Conservation (phyloP, 2,797 vertebrate genomes). For the Sebastes taczanowskii region DNA sequence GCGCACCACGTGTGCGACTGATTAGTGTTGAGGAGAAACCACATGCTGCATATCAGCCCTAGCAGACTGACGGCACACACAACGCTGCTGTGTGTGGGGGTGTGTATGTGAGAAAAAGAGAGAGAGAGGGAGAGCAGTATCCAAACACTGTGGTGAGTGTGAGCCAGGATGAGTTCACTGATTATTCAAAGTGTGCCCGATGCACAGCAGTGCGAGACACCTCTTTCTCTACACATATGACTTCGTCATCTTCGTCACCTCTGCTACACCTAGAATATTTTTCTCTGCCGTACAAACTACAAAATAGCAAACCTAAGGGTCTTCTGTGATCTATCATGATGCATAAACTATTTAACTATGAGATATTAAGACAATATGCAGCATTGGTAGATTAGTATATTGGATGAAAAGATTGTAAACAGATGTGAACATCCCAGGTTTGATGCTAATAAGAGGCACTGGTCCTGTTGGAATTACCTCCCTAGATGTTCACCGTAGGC, state of each 20-base stretch:
- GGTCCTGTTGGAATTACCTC: not conserved
- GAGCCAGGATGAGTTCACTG: conserved; percentile 40
- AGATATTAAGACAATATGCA: not conserved
- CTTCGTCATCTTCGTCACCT: not conserved
- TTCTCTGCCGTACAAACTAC: not conserved
- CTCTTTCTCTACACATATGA: not conserved
- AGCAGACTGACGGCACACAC: conserved; percentile 55
- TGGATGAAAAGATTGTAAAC: not conserved
- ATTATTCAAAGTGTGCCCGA: conserved; percentile 1
- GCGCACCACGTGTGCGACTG: conserved; percentile 38
- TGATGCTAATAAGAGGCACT: not conserved
- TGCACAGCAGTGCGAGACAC: not conserved
- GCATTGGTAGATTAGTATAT: not conserved
- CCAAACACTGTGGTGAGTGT: conserved; percentile 8
- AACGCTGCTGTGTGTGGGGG: conserved; percentile 18
- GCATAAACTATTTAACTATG: not conserved
- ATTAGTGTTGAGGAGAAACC: conserved; percentile 72
- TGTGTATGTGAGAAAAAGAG: not conserved
- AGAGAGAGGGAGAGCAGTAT: not conserved
- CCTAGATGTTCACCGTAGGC: not conserved
- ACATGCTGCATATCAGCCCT: conserved; percentile 68
- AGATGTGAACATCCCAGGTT: not conserved
- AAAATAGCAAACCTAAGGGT: not conserved
- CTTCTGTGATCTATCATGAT: not conserved
- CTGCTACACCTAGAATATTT: not conserved